These are phyloP conservation scores for Drosophila imparisetae DNA, from an alignment of 2,888 invertebrate species.

Conservation along the genomic window DNA sequence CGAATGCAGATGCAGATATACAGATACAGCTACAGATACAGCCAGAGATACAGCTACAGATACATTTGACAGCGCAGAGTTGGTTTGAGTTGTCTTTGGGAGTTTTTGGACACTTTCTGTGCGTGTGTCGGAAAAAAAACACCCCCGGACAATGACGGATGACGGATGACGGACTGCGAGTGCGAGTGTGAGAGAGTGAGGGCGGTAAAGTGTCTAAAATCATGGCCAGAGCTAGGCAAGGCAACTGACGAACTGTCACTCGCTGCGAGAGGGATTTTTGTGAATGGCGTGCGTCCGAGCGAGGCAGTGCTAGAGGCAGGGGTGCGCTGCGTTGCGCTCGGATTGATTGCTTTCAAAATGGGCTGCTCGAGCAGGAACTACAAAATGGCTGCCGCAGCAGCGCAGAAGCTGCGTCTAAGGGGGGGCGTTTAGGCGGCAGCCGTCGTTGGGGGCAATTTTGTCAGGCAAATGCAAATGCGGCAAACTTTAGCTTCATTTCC, in stretches of 20 bases:
- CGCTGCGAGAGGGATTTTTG: conserved; percentile 23
- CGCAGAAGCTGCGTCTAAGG: conserved; percentile 29
- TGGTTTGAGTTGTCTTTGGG: conserved; percentile 76
- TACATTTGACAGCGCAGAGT: conserved; percentile 49
- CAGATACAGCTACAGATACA: conserved; percentile 18
- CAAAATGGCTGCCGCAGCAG: conserved; percentile 52
- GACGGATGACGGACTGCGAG: conserved; percentile 43
- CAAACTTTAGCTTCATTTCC: conserved; percentile 56
- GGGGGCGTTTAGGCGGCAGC: conserved; percentile 3
- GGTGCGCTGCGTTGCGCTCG: conserved; percentile 28
- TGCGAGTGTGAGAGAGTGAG: conserved; percentile 37
- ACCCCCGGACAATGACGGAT: conserved; percentile 78
- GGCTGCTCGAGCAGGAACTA: conserved; percentile 37
- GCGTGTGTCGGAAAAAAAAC: conserved; percentile 43
- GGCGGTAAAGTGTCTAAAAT: conserved; percentile 69
- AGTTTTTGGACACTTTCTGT: conserved; percentile 71
- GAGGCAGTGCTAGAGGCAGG: background rate
- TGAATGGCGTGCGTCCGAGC: conserved; percentile 58
- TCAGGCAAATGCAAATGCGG: conserved; percentile 44
- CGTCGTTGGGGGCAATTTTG: conserved; percentile 9
- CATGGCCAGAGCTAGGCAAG: conserved; percentile 44
- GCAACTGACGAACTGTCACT: conserved; percentile 77
- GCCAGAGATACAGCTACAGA: conserved; percentile 22
- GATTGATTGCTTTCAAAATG: conserved; percentile 77
- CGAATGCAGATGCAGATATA: conserved; percentile 19